A percentile compares a stretch with the other conserved stretches of the same genome.
Evolutionary conservation across 1,140 invertebrate species (phyloP).

Genomic region (Drosophila suzukii): DNA sequence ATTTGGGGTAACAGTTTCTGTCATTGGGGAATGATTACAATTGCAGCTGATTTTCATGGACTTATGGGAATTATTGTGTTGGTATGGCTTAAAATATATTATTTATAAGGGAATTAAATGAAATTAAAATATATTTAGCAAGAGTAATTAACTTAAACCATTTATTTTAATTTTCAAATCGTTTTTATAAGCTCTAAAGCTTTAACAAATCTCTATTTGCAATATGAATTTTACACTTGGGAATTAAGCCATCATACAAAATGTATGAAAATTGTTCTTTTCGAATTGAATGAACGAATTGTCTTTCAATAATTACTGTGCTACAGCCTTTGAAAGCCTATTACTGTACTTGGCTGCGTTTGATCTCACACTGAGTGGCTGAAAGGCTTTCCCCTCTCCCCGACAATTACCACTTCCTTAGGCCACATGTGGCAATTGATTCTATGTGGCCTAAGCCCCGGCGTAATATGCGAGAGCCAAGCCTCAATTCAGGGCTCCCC

Average conservation of each 20-base stretch:
- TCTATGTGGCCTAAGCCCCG: slow-evolving; percentile 45
- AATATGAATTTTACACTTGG: too few relatives aligned
- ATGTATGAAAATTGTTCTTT: too few relatives aligned
- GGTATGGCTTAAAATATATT: background rate
- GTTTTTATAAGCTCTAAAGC: too few relatives aligned
- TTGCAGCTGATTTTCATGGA: too few relatives aligned
- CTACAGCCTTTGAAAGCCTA: background rate
- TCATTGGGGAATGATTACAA: background rate
- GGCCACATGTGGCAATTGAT: slow-evolving; percentile 55
- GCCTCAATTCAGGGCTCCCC: slow-evolving; percentile 17
- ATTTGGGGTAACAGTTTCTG: background rate
- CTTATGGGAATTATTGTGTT: background rate
- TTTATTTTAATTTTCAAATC: too few relatives aligned
- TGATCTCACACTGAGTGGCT: slow-evolving; percentile 8
- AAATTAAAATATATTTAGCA: too few relatives aligned
- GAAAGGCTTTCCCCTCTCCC: background rate
- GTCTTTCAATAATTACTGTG: slow-evolving; percentile 1
- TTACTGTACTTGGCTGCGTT: slow-evolving; percentile 18
- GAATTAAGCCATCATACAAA: too few relatives aligned
- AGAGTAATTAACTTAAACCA: too few relatives aligned
- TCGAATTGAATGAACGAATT: background rate
- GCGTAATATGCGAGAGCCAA: slow-evolving; percentile 44
- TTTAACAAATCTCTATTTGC: too few relatives aligned
- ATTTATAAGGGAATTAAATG: background rate
- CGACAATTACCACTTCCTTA: slow-evolving; percentile 31